Percentiles rank a stretch among this genome's conserved stretches.
phyloP scores from a whole-genome alignment of 2,888 invertebrate species.

The Orthosia gothica region DNA sequence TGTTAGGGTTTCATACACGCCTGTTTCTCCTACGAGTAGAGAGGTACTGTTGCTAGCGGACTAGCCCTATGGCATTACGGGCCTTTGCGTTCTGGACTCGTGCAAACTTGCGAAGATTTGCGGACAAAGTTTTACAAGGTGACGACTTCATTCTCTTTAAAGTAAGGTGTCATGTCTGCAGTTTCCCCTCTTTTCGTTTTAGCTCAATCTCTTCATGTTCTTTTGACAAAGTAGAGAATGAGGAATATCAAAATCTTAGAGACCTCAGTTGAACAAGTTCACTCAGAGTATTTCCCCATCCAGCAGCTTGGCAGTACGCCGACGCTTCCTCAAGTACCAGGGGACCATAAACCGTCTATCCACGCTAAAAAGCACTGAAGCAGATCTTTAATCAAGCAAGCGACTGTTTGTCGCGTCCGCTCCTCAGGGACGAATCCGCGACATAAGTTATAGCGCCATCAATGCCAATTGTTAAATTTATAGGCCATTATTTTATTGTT shows the following conservation, averaged over 20 bases:
- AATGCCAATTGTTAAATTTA: conserved; percentile 70
- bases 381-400: conserved; percentile 60
- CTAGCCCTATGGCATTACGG: neutral
- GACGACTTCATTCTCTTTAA: no score
- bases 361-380: conserved; percentile 49
- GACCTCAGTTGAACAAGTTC: neutral
- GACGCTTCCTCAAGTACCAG: conserved; percentile 7
- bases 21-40: neutral
- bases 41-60: neutral
- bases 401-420: conserved; percentile 43
- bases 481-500: conserved; percentile 70
- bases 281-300: neutral
- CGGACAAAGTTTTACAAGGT: no score
- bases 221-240: neutral
- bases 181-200: no score
- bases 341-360: conserved; percentile 41
- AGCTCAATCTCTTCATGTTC: no score
- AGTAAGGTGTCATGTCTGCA: no score
- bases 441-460: conserved; percentile 66
- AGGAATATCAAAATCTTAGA: neutral
- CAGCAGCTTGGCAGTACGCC: neutral
- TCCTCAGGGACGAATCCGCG: conserved; percentile 59
- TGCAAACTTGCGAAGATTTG: no score
- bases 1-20: neutral
- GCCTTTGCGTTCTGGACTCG: no score